phyloP scores from a whole-genome alignment of 2,888 invertebrate genomes.

The Stomorhina lunata region DNA sequence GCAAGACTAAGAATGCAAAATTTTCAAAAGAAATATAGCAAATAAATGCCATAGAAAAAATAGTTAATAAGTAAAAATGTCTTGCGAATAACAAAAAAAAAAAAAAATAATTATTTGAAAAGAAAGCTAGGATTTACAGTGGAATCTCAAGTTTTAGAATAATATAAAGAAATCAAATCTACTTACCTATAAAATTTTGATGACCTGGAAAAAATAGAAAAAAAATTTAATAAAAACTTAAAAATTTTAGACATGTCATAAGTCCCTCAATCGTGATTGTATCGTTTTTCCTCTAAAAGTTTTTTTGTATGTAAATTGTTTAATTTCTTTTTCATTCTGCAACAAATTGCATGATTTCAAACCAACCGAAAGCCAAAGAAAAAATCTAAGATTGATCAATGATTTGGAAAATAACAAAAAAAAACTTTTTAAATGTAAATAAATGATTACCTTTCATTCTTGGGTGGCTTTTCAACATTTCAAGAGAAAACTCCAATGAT shows the following conservation, averaged over 20 bases:
- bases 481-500: not conserved
- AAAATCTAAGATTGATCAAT: constrained; percentile 49
- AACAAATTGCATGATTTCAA: constrained; percentile 44
- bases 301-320: constrained; percentile 34
- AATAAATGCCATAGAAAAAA: not conserved
- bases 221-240: too few relatives aligned
- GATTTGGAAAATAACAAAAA: constrained; percentile 23
- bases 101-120: not conserved
- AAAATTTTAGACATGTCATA: constrained; percentile 11
- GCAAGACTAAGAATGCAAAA: constrained; percentile 15
- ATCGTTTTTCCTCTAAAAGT: not conserved
- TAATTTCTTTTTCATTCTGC: constrained; percentile 39
- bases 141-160: too few relatives aligned
- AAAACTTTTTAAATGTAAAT: constrained; percentile 57
- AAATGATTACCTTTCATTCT: constrained; percentile 50
- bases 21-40: not conserved
- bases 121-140: not conserved
- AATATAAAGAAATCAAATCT: too few relatives aligned
- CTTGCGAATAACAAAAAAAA: not conserved
- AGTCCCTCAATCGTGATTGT: constrained; percentile 29
- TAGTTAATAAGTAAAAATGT: constrained; percentile 5
- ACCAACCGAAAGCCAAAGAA: constrained; percentile 1
- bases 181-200: not conserved
- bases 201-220: not conserved
- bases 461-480: constrained; percentile 45